Evolutionary conservation across 1,140 invertebrate genomes (phyloP), one percentile per base, ranked within the genome.

Genomic region (Zaprionus vittiger): DNA sequence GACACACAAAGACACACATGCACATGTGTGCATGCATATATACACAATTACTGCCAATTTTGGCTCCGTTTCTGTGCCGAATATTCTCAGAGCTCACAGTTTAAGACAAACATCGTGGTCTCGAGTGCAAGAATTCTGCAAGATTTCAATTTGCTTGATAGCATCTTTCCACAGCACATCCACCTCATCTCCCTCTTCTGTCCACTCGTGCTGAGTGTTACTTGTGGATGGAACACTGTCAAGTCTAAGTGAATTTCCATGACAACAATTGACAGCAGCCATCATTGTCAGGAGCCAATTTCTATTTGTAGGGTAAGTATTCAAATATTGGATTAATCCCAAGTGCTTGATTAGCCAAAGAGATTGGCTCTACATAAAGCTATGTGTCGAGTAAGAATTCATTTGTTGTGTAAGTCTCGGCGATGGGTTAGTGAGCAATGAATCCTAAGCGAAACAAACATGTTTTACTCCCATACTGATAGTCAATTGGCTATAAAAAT

Each of bases 81-180:
- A 62, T 31, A 11, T 37, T 56, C 56, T 47, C 41, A 17, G 2
- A 71, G 78, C 70, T 79, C 37, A 70, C 55, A 67, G 84, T 72
- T 90, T 77, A 76, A 79, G 82, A 68, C 82, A 77, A 77, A 67
- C 71, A 77, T 56, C 54, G 57, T 56, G 44, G 20, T 26, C 57
- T 76, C 31, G 61, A 84, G 74, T 77, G 75, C 47, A 65, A 73
- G 72, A 71, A 84, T 83, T 90, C 78, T 63, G 75, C 84, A 76
- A 87, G 84, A 89, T 89, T 89, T 89, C 84, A 89, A 89, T 89
- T 87, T 87, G 71, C 81, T 81, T 77, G 84, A 87, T 87, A 87
- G 80, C 84, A 89, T 65, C 22, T 41, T 11, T 14, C 4, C 26
- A 20, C 20, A 55, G 7, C 54, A 1, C n/a, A 59, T 44, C 4